phyloP scores from a whole-genome alignment of 2,113 vertebrate genomes.

The Prinia subflava region DNA sequence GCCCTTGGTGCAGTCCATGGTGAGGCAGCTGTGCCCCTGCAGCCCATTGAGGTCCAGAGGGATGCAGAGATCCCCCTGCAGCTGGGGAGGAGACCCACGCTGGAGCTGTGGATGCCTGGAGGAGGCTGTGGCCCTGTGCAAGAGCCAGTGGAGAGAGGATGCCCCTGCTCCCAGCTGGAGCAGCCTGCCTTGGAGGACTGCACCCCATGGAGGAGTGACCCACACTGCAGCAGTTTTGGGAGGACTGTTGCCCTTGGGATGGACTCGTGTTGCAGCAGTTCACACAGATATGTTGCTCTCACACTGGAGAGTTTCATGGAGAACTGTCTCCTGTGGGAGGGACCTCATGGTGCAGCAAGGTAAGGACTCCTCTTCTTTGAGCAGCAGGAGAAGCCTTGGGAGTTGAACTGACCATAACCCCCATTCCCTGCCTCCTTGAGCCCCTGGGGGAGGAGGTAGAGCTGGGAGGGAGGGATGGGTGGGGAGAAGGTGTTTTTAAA shows the following conservation, averaged over 20 bases:
- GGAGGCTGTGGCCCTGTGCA: background rate
- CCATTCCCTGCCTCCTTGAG: background rate
- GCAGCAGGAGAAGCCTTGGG: background rate
- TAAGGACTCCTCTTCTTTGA: background rate
- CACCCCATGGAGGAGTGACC: background rate
- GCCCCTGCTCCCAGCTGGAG: background rate
- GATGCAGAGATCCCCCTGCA: background rate
- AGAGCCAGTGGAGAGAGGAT: background rate
- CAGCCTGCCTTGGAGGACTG: background rate
- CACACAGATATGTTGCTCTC: background rate
- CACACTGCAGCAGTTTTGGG: background rate
- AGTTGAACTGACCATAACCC: background rate
- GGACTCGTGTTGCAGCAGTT: background rate
- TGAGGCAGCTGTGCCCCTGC: background rate
- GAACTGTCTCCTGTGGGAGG: background rate
- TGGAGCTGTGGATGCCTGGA: background rate
- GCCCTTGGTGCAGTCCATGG: background rate
- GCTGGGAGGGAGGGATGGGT: background rate
- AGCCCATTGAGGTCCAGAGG: accelerated
- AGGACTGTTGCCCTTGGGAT: accelerated
- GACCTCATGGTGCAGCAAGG: background rate
- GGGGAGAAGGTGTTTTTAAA: background rate
- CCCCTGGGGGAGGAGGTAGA: background rate
- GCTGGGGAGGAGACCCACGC: background rate
- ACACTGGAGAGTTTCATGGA: background rate